Conservation (phyloP, 2,113 vertebrate genomes). For the Peromyscus maniculatus region DNA sequence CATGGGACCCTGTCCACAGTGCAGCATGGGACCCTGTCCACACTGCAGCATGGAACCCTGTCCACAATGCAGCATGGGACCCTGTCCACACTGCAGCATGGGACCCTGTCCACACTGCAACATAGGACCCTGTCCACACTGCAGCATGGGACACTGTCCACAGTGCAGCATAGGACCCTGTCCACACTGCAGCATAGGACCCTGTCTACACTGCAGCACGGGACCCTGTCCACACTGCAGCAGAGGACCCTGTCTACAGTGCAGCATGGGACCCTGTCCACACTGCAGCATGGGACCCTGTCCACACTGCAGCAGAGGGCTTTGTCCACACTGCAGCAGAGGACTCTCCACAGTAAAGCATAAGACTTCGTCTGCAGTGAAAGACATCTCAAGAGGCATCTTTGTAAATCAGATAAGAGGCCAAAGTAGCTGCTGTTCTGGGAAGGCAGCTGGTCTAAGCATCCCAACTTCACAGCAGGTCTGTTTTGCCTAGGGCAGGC, state of each 20-base stretch:
- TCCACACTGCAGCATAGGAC: background rate
- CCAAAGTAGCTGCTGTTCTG: too few relatives aligned
- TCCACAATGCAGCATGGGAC: background rate
- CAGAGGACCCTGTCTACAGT: too few relatives aligned
- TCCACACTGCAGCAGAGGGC: too few relatives aligned
- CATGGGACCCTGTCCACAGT: too few relatives aligned
- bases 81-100: too few relatives aligned
- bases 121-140: too few relatives aligned
- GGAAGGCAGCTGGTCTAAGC: background rate
- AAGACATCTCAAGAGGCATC: background rate
- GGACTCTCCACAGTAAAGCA: background rate
- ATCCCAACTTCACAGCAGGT: background rate
- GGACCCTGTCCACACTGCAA: too few relatives aligned
- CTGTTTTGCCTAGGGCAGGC: background rate
- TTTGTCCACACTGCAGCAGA: too few relatives aligned
- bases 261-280: too few relatives aligned
- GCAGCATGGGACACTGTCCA: too few relatives aligned
- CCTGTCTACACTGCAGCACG: background rate
- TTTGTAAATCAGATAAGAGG: background rate
- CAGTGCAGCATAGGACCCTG: background rate
- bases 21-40: background rate
- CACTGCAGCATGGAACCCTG: background rate
- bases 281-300: too few relatives aligned
- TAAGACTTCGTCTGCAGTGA: background rate
- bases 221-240: too few relatives aligned